Evolutionary conservation across 2,888 invertebrate species (phyloP).

Genomic region (Pandemis cinnamomeana): DNA sequence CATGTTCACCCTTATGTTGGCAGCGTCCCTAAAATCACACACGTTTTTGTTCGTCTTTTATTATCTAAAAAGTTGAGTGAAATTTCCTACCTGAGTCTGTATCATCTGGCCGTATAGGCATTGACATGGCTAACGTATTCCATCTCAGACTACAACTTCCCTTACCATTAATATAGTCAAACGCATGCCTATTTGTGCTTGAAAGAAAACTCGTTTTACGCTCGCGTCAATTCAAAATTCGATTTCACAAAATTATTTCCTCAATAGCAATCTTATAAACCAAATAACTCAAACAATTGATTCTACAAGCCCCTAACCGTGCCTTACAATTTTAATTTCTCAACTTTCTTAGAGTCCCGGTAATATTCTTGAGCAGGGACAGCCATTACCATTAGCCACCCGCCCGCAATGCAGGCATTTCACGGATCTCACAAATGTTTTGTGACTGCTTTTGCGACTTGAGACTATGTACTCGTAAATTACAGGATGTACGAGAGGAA

Average conservation of each 20-base stretch:
- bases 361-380: conserved; percentile 33
- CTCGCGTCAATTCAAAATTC: not conserved
- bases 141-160: too few relatives aligned
- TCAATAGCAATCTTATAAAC: not conserved
- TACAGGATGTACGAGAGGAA: not conserved
- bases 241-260: not conserved
- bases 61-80: too few relatives aligned
- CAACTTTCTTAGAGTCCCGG: conserved; percentile 19
- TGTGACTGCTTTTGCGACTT: conserved; percentile 9
- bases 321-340: conserved; percentile 37
- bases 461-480: not conserved
- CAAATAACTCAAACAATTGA: conserved; percentile 3
- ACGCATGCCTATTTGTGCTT: too few relatives aligned
- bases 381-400: conserved; percentile 33
- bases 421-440: conserved; percentile 18
- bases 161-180: too few relatives aligned
- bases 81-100: too few relatives aligned
- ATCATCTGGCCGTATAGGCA: too few relatives aligned
- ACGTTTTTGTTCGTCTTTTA: too few relatives aligned
- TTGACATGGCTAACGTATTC: too few relatives aligned
- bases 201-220: too few relatives aligned
- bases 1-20: too few relatives aligned
- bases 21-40: too few relatives aligned
- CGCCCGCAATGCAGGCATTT: conserved; percentile 37
- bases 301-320: conserved; percentile 1